phyloP scores from a whole-genome alignment of 2,113 vertebrate species.

The Pontoporia blainvillei region DNA sequence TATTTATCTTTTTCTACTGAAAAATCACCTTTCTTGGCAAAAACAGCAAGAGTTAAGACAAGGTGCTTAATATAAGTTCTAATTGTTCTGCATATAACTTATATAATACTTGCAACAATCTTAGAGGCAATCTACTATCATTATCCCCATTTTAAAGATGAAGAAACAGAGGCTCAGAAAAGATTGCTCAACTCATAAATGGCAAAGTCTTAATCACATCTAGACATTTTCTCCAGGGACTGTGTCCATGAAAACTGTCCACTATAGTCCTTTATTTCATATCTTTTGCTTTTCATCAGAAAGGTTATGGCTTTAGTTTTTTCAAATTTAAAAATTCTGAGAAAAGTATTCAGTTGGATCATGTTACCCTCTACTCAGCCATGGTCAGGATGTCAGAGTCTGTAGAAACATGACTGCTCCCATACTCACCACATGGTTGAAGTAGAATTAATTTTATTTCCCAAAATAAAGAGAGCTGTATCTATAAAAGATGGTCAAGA shows the following conservation, averaged over 20 bases:
- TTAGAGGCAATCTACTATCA: background rate
- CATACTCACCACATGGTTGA: background rate
- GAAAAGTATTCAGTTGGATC: background rate
- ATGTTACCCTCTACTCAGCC: background rate
- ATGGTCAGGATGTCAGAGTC: background rate
- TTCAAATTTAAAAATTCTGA: background rate
- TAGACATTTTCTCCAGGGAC: background rate
- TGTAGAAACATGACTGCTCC: background rate
- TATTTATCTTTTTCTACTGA: background rate
- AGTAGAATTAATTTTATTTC: background rate
- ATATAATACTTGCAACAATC: background rate
- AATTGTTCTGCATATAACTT: background rate
- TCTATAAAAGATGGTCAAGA: background rate
- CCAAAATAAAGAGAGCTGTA: background rate
- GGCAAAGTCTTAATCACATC: background rate
- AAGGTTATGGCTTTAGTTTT: background rate
- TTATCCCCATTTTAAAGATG: background rate
- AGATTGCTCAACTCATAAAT: background rate
- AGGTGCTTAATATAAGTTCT: background rate
- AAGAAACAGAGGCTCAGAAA: background rate
- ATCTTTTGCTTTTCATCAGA: background rate
- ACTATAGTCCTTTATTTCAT: background rate
- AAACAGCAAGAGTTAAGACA: background rate
- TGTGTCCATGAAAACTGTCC: background rate
- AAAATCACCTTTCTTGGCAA: background rate